Conservation (phyloP, 2,888 invertebrate genomes). For the Anarsia innoxiella region DNA sequence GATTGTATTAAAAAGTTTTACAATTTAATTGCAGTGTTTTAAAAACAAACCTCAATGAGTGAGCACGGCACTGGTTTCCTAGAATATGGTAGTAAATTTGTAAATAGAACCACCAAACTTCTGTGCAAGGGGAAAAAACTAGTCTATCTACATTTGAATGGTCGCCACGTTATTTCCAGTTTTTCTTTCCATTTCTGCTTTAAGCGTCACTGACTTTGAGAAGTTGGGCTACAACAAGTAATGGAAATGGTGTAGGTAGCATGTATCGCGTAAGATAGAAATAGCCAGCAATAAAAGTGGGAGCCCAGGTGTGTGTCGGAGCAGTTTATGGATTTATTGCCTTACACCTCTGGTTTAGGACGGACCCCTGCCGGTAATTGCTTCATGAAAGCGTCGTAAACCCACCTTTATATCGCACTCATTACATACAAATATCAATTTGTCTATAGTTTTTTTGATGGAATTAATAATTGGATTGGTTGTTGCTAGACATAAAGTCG, state of each 20-base stretch:
- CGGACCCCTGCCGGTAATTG: slow-evolving; percentile 61
- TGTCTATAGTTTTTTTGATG: neutral
- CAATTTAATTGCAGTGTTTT: slow-evolving; percentile 47
- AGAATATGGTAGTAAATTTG: slow-evolving; percentile 66
- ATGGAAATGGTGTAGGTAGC: too few relatives aligned
- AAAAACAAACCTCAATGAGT: slow-evolving; percentile 55
- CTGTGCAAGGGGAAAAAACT: slow-evolving; percentile 50
- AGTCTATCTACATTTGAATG: slow-evolving; percentile 9
- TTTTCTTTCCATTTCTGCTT: slow-evolving; percentile 25
- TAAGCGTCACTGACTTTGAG: neutral
- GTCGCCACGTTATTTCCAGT: neutral
- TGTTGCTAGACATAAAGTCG: too few relatives aligned
- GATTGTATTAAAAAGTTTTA: slow-evolving; percentile 51
- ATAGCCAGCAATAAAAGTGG: slow-evolving; percentile 14
- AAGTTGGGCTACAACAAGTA: slow-evolving; percentile 12
- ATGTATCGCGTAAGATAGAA: too few relatives aligned
- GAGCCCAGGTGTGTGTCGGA: slow-evolving; percentile 52
- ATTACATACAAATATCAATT: slow-evolving; percentile 6
- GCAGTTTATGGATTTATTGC: slow-evolving; percentile 66
- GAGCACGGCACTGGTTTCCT: slow-evolving; percentile 49
- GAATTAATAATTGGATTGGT: neutral
- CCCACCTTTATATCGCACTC: slow-evolving; percentile 35
- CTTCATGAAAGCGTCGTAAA: slow-evolving; percentile 59
- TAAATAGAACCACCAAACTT: slow-evolving; percentile 70
- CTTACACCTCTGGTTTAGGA: slow-evolving; percentile 60